Evolutionary conservation across 1,140 invertebrate species (phyloP).

Genomic region (Calliopsis andreniformis): DNA sequence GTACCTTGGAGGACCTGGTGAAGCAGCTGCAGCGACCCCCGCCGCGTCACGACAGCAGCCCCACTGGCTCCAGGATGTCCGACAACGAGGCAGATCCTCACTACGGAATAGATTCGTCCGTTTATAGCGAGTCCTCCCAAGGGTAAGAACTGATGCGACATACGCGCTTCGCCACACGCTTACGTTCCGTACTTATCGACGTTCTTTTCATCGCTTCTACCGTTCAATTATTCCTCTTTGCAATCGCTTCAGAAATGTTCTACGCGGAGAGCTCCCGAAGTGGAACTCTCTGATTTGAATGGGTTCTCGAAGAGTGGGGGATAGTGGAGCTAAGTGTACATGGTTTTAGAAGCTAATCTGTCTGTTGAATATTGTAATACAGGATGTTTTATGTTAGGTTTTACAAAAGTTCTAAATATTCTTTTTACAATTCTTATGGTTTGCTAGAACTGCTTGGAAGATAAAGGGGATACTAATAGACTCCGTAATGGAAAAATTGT

Average conservation of each 20-base stretch:
- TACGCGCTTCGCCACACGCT: conserved; percentile 25
- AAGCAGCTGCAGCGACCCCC: conserved; percentile 94
- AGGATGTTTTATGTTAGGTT: too few species aligned
- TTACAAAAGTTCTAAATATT: too few species aligned
- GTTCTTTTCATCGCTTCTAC: conserved; percentile 31
- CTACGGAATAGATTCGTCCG: conserved; percentile 91
- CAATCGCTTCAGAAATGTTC: conserved; percentile 9
- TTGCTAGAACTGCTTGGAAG: too few species aligned
- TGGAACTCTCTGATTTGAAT: too few species aligned
- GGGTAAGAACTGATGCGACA: conserved; percentile 81
- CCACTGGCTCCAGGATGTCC: conserved; percentile 94
- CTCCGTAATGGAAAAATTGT: too few species aligned
- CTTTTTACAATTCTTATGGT: too few species aligned
- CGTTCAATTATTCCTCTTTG: conserved; percentile 4
- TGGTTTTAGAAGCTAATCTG: too few species aligned
- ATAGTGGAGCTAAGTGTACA: too few species aligned
- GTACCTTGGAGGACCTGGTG: conserved; percentile 95
- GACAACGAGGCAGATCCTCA: conserved; percentile 94
- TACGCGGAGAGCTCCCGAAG: too few species aligned
- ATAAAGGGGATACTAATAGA: too few species aligned
- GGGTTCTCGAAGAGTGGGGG: too few species aligned
- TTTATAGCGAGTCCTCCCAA: conserved; percentile 88
- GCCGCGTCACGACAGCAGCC: conserved; percentile 90
- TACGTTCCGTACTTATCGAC: conserved; percentile 9
- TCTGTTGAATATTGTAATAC: too few species aligned